Evolutionary conservation across 2,113 vertebrate species (phyloP).

Genomic region (Prunella himalayana): DNA sequence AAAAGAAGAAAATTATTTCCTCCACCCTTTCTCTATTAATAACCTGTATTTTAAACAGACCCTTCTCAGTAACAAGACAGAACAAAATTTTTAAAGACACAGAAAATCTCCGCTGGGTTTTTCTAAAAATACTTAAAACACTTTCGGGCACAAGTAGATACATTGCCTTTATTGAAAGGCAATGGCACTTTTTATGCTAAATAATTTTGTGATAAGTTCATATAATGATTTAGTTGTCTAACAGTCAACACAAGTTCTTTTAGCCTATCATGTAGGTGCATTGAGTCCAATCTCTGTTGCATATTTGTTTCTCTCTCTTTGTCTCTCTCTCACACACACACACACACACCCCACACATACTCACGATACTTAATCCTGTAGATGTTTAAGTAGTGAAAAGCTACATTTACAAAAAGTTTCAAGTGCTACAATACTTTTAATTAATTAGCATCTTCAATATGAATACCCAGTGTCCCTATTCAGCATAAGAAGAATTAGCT

Average conservation of each 20-base stretch:
- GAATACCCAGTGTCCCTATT: background rate
- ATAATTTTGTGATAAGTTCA: background rate
- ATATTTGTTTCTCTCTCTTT: background rate
- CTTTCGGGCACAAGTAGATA: background rate
- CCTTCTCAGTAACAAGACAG: background rate
- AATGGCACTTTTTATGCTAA: background rate
- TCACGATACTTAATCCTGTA: background rate
- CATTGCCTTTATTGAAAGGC: background rate
- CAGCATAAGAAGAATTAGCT: background rate
- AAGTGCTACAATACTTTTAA: background rate
- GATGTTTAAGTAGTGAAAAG: background rate
- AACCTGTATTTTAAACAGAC: background rate
- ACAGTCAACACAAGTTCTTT: background rate
- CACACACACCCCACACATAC: background rate
- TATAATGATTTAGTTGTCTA: background rate
- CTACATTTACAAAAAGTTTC: background rate
- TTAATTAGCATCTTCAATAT: background rate
- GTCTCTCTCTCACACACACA: background rate
- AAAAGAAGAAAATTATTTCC: background rate
- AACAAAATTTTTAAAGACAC: background rate
- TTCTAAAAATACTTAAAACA: background rate
- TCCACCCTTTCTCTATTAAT: background rate
- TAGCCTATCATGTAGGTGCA: background rate
- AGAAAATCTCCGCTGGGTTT: background rate
- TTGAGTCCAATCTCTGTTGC: background rate